phyloP scores from a whole-genome alignment of 2,113 vertebrate genomes.

The Chloropsis hardwickii region DNA sequence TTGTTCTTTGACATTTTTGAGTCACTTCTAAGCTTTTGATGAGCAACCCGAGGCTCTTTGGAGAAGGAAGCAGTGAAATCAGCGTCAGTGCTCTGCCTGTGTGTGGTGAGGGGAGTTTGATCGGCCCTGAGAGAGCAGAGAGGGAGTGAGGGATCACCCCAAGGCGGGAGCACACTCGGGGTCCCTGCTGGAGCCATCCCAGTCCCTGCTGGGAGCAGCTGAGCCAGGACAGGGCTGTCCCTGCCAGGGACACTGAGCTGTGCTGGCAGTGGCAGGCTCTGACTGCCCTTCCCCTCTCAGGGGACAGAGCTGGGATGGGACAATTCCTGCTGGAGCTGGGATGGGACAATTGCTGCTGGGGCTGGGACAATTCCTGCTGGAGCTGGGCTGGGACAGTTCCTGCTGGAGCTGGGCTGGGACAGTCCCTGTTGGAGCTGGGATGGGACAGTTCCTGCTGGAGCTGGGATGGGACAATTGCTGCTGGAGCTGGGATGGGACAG shows the following conservation, averaged over 20 bases:
- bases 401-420: too few species aligned
- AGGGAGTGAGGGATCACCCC: background rate
- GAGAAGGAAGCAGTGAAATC: accelerated
- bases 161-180: accelerated
- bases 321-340: too few species aligned
- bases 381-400: too few species aligned
- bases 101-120: accelerated
- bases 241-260: background rate
- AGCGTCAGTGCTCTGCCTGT: accelerated
- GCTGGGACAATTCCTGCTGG: background rate
- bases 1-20: background rate
- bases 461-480: too few species aligned
- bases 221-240: background rate
- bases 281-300: background rate
- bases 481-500: too few species aligned
- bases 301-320: background rate
- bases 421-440: too few species aligned
- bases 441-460: too few species aligned
- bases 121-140: accelerated
- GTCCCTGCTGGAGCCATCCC: background rate
- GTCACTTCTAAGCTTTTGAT: background rate
- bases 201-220: background rate
- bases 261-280: background rate
- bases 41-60: accelerated
- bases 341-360: too few species aligned